Evolutionary conservation across 2,888 invertebrate genomes (phyloP).

Genomic region (Acrobeloides nanus): DNA sequence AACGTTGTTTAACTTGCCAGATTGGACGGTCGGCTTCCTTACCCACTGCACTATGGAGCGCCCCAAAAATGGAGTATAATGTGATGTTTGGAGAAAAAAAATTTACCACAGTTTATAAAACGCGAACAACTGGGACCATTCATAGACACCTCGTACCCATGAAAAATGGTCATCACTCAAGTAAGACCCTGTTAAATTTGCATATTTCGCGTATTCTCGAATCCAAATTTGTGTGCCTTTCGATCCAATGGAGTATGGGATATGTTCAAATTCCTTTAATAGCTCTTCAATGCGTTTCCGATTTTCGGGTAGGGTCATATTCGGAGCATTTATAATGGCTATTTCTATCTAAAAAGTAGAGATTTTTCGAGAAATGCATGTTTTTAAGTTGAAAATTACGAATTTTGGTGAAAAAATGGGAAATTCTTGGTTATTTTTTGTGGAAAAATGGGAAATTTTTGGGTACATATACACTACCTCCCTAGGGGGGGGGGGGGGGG

Average conservation of each 20-base stretch:
- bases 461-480: no score
- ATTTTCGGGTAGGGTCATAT: conserved; percentile 36
- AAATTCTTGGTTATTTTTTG: no score
- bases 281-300: conserved; percentile 37
- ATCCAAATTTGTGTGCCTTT: conserved; percentile 51
- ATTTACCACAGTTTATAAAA: conserved; percentile 50
- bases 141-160: conserved; percentile 50
- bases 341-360: conserved; percentile 48
- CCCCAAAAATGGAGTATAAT: not conserved
- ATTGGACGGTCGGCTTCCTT: no score
- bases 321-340: conserved; percentile 43
- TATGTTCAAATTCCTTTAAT: conserved; percentile 43
- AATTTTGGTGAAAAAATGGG: no score
- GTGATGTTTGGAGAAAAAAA: not conserved
- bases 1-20: no score
- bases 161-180: conserved; percentile 42
- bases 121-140: conserved; percentile 50
- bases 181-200: conserved; percentile 44
- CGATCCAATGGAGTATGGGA: conserved; percentile 40
- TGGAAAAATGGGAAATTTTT: no score
- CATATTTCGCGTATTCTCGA: conserved; percentile 48
- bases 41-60: not conserved
- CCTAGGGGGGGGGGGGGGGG: no score
- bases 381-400: no score
- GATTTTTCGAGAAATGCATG: no score